phyloP scores from a whole-genome alignment of 2,888 invertebrate genomes.

The Cataglyphis altisquamis region DNA sequence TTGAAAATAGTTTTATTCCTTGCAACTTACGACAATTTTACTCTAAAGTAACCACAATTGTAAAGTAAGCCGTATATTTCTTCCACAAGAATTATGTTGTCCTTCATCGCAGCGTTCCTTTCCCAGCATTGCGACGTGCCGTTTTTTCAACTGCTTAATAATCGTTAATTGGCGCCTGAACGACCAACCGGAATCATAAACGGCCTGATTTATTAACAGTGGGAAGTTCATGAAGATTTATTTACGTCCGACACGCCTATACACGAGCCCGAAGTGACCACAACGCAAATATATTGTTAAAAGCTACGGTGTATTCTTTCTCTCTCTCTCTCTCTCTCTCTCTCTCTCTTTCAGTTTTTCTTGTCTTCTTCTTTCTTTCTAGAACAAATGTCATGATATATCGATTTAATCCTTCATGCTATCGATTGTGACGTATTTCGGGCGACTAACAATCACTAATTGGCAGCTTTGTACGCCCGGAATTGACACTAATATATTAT shows the following conservation, averaged over 20 bases:
- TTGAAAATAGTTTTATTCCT: not conserved
- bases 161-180: conserved; percentile 7
- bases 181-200: not conserved
- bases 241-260: not conserved
- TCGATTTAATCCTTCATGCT: not conserved
- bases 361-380: not conserved
- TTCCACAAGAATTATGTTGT: not conserved
- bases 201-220: conserved; percentile 1
- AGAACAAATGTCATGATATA: not conserved
- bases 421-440: conserved; percentile 31
- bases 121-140: not conserved
- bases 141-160: conserved; percentile 13
- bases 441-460: conserved; percentile 51
- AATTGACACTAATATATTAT: conserved; percentile 53
- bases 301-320: not conserved
- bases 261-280: not conserved
- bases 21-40: not conserved
- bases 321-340: not conserved
- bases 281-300: not conserved
- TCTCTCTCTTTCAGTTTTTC: too few relatives aligned
- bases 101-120: not conserved
- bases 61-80: not conserved
- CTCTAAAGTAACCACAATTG: not conserved
- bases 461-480: conserved; percentile 20
- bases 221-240: conserved; percentile 6